phyloP scores from a whole-genome alignment of 2,113 vertebrate species.

The Toxostoma redivivum region DNA sequence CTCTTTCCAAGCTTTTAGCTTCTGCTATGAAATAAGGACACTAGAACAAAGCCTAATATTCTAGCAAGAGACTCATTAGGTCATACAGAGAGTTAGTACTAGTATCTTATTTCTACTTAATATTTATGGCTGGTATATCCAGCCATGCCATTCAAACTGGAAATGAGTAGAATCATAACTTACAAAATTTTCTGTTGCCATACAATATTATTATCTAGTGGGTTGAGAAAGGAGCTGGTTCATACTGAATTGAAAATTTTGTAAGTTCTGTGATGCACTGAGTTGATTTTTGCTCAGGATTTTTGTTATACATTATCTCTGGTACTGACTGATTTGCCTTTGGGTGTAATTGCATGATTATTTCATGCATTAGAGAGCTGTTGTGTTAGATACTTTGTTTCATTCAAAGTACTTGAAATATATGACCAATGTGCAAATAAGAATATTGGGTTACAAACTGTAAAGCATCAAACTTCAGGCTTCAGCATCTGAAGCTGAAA shows the following conservation, averaged over 20 bases:
- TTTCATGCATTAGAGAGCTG: background rate
- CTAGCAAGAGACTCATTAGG: background rate
- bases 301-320: background rate
- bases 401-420: background rate
- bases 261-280: background rate
- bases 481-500: background rate
- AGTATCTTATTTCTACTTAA: background rate
- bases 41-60: background rate
- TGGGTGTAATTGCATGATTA: rapidly evolving
- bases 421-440: background rate
- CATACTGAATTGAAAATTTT: background rate
- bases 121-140: background rate
- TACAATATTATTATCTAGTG: background rate
- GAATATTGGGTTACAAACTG: background rate
- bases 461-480: background rate
- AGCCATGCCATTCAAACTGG: background rate
- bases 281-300: background rate
- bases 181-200: background rate
- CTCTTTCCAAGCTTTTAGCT: background rate
- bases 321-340: background rate
- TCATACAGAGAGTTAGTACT: background rate
- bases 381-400: background rate
- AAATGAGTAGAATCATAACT: background rate
- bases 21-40: background rate
- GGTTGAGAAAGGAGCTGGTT: background rate